These are phyloP conservation scores for Chrysopilus asiliformis DNA, from an alignment of 2,888 invertebrate species.

Conservation along the genomic window DNA sequence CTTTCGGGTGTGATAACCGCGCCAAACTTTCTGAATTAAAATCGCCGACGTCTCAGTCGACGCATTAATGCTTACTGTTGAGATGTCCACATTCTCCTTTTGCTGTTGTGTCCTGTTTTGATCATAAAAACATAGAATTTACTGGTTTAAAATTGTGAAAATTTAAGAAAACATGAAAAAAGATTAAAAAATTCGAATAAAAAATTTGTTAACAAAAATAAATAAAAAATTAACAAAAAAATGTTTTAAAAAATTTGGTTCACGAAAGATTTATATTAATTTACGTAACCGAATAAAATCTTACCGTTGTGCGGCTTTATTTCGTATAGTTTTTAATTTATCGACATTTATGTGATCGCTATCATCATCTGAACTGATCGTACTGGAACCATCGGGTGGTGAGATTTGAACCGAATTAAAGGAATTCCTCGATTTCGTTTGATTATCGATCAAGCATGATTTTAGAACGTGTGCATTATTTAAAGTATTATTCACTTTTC, in stretches of 20 bases:
- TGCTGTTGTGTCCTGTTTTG: conserved; percentile 22
- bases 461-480: conserved; percentile 9
- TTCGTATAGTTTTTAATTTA: conserved; percentile 50
- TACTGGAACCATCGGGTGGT: conserved; percentile 27
- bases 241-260: too few relatives aligned
- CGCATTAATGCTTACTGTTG: conserved; percentile 20
- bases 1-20: conserved; percentile 68
- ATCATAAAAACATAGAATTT: too few relatives aligned
- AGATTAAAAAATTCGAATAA: too few relatives aligned
- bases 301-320: conserved; percentile 43
- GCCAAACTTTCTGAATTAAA: conserved; percentile 75
- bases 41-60: conserved; percentile 48
- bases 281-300: neutral
- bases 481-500: conserved; percentile 18
- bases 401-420: conserved; percentile 24
- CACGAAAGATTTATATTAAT: too few relatives aligned
- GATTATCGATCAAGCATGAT: conserved; percentile 17
- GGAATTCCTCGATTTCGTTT: conserved; percentile 19
- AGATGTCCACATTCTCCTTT: conserved; percentile 23
- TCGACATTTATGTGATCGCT: conserved; percentile 50
- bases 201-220: too few relatives aligned
- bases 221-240: conserved; percentile 16
- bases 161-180: too few relatives aligned
- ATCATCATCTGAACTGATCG: conserved; percentile 45
- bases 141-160: too few relatives aligned